Base-by-base conservation (phyloP, 1,140 invertebrate species). In the Leguminivora glycinivorella region DNA sequence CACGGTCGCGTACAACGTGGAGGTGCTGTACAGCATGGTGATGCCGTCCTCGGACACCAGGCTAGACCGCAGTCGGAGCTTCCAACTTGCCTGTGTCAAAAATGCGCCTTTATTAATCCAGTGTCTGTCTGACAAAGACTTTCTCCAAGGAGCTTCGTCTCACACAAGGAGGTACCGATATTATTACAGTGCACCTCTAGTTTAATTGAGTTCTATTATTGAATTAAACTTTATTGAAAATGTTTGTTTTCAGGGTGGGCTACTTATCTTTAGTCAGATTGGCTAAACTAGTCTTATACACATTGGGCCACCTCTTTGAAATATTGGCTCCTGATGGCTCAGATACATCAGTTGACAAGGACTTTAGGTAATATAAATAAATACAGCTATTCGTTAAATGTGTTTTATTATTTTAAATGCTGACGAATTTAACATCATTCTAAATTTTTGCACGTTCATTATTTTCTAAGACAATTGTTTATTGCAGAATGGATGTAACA, bases 11-110 rank as follows among this genome's bases (percentile, higher is more conserved):
- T 92, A 92, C 76, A 92, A 91, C 83, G 73, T 92, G 56, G 84
- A 92, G 88, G 97, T 98, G 56, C 90, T 98, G 60, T 98, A 99
- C 87, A 95, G 97, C 60, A 93, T 99, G 81, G 91, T 99, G 40
- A 98, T 99, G 95, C 98, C 98, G 14, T 97, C 98, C 9, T 87
- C 95, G 26, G 97, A 98, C 78, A 95, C 96, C 2, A 92, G 95
- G 74, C 94, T 96, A 0, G 97, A 98, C 43, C 95, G 96, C 77
- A 95, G 97, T 31, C 95, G 96, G 81, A 95, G 96, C 83, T 97
- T 98, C 91, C 97, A 98, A 89, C 94, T 95, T 72, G 96, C 96
- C 82, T 98, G 98, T 88, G 95, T 98, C 63, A 95, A 95, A 79
- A 97, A 96, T 72, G 87, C 89, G 1, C 90, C 90, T 4, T 77